Base-by-base conservation (phyloP, 2,797 vertebrate species). In the Sardinella longiceps region DNA sequence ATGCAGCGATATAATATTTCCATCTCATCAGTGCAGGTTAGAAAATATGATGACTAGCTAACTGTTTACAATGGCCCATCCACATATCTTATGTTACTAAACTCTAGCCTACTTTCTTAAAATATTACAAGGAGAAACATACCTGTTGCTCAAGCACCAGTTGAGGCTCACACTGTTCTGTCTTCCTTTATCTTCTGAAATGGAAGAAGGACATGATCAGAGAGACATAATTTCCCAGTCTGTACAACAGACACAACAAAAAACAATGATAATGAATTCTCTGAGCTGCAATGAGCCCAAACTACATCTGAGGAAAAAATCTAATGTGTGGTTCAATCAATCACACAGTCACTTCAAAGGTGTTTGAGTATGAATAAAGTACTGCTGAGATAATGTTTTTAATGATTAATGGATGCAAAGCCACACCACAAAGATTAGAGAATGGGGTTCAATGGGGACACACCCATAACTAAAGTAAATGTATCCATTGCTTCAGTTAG, bases 141-240 rank as follows among this genome's bases (percentile, higher is more conserved):
- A 95, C 95, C 92, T 77, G 33, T 18, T 91, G 92, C 92, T 94
- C 91, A 95, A 91, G 92, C 92, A 90, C 92, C 89, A 88, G 90
- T 90, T 88, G 91, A 88, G 91, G 87, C 89, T 87, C 85, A 91
- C 88, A 84, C 87, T 82, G 81, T 91, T 87, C 81, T 80, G 20
- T 90, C 87, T 87, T 91, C 87, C 87, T 89, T 91, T 92, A 91
- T 92, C 90, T 92, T 93, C 94, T 94, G 91, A 53, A 89, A 86
- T 77, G 83, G 84, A 15, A 85, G 30, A 88, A 83, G 82, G 82
- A 15, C 84, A 18, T 30, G 63, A 81, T 82, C 5, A 37, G 6
- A 77, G 23, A 9, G 20, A 63, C 83, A 86, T 74, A 80, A 6
- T 51, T 82, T 51, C 56, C 66, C 37, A 25, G 10, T 45, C 37